Evolutionary conservation across 2,113 vertebrate species (phyloP).

Genomic region (Oophaga pumilio): DNA sequence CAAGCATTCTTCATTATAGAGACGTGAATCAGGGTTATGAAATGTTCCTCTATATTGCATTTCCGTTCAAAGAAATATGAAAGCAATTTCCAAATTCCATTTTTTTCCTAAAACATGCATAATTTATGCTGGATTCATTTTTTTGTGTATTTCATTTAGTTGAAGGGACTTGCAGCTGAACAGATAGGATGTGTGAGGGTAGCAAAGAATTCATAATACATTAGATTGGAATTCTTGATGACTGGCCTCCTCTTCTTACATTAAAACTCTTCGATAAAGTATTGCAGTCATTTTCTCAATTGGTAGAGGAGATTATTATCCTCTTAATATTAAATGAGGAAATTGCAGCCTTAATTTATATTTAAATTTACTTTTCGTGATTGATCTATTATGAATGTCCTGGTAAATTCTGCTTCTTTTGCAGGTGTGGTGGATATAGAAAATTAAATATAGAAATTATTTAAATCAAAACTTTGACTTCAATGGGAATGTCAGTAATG

Average conservation of each 20-base stretch:
- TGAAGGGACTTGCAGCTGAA: conserved; percentile 45
- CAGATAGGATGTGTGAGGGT: conserved; percentile 50
- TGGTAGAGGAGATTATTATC: conserved; percentile 49
- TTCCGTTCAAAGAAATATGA: conserved; percentile 56
- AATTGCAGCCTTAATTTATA: conserved; percentile 31
- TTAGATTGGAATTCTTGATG: conserved; percentile 42
- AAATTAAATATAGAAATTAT: conserved; percentile 23
- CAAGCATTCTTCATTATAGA: conserved; percentile 41
- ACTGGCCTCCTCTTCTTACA: background rate
- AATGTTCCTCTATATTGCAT: conserved; percentile 53
- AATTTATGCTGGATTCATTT: conserved; percentile 56
- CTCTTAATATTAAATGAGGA: conserved; percentile 40
- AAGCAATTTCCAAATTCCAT: conserved; percentile 58
- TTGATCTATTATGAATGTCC: conserved; percentile 24
- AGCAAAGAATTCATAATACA: conserved; percentile 52
- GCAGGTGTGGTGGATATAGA: background rate
- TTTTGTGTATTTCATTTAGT: conserved; percentile 51
- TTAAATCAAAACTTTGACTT: background rate
- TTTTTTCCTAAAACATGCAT: conserved; percentile 59
- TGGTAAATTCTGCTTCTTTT: background rate
- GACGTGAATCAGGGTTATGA: conserved; percentile 43
- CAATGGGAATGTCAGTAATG: background rate
- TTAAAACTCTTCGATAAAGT: conserved; percentile 32
- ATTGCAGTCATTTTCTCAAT: conserved; percentile 43
- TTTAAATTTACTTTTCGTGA: conserved; percentile 13